phyloP scores from a whole-genome alignment of 2,888 invertebrate genomes.

The Brachyptera risi region DNA sequence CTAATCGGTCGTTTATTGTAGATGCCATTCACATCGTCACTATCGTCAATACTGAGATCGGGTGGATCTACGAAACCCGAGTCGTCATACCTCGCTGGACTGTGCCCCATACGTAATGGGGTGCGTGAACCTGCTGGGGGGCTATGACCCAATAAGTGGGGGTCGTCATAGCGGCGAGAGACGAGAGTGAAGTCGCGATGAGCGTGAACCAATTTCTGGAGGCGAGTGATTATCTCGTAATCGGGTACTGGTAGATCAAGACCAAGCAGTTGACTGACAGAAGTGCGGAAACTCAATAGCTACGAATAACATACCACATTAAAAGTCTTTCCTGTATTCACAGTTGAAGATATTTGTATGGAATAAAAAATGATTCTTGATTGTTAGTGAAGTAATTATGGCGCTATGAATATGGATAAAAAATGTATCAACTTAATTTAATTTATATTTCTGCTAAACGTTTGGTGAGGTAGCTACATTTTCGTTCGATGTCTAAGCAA shows the following conservation, averaged over 20 bases:
- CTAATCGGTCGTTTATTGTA: constrained; percentile 56
- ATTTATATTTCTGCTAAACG: no score
- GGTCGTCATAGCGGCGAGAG: constrained; percentile 68
- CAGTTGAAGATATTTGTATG: no score
- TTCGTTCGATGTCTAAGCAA: no score
- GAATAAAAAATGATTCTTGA: no score
- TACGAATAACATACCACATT: no score
- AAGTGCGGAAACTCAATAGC: constrained; percentile 70
- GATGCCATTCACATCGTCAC: constrained; percentile 58
- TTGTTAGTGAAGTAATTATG: no score
- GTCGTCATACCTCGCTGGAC: constrained; percentile 62
- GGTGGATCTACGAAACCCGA: constrained; percentile 68
- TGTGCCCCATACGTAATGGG: constrained; percentile 51
- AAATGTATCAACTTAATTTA: no score
- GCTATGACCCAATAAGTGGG: constrained; percentile 39
- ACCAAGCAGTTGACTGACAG: constrained; percentile 69
- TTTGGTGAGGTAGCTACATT: no score
- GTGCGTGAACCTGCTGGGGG: constrained; percentile 46
- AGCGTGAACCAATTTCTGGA: constrained; percentile 80
- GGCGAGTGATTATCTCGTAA: constrained; percentile 69
- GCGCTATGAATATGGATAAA: no score
- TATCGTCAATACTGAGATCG: constrained; percentile 54
- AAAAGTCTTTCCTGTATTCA: no score
- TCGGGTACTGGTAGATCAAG: constrained; percentile 67
- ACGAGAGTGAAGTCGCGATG: constrained; percentile 83